Conservation (phyloP, 2,113 vertebrate genomes). For the Actinemys pallida region DNA sequence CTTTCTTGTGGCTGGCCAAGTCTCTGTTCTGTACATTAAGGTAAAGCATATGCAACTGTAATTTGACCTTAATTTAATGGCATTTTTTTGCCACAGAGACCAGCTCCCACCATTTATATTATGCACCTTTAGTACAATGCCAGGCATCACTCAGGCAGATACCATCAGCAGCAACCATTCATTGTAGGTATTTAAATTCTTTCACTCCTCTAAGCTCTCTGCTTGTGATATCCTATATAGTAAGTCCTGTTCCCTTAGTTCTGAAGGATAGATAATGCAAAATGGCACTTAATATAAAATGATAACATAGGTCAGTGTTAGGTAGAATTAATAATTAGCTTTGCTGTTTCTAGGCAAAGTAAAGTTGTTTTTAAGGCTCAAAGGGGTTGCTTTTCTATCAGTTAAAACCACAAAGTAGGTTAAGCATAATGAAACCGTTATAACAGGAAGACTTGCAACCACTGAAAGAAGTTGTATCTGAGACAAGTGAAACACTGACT, state of each 20-base stretch:
- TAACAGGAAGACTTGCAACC: background rate
- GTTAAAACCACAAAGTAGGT: background rate
- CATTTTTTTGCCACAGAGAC: background rate
- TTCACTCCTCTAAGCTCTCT: background rate
- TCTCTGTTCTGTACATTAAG: background rate
- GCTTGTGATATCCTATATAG: background rate
- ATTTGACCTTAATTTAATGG: background rate
- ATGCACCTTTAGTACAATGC: background rate
- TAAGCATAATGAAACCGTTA: background rate
- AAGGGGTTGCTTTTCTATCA: background rate
- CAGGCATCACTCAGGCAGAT: background rate
- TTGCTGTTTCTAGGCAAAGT: background rate
- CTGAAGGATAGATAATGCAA: background rate
- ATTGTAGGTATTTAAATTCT: background rate
- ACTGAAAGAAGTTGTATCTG: background rate
- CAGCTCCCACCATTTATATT: background rate
- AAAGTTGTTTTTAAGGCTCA: background rate
- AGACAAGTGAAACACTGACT: background rate
- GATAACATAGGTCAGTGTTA: background rate
- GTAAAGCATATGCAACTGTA: background rate
- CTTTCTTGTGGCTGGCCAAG: background rate
- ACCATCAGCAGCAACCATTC: background rate
- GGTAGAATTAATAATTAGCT: background rate
- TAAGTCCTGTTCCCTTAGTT: background rate
- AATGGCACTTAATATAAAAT: background rate